Conservation (phyloP, 2,888 invertebrate species). For the Pedicia rivosa region DNA sequence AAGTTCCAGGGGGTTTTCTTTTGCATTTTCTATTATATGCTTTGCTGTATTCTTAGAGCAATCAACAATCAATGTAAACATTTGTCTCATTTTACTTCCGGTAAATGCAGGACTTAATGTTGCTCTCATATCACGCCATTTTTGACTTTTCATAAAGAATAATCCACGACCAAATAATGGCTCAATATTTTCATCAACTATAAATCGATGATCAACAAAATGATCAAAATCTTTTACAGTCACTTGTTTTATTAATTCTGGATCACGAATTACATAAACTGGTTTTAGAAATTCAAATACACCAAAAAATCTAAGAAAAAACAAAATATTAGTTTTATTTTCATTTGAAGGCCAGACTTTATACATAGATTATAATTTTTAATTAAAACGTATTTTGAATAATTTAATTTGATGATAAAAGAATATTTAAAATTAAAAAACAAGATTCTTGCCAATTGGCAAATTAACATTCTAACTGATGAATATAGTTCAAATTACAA, state of each 20-base stretch:
- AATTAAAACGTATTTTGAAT: no score
- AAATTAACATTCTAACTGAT: no score
- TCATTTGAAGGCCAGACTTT: no score
- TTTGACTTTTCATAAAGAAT: slow-evolving; percentile 30
- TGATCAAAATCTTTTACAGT: slow-evolving; percentile 41
- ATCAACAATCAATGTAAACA: slow-evolving; percentile 28
- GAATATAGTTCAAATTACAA: no score
- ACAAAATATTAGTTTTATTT: no score
- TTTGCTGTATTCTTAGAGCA: slow-evolving; percentile 5
- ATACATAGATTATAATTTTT: no score
- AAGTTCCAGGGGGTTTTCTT: slow-evolving; percentile 11
- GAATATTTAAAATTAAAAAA: no score
- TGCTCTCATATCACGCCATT: slow-evolving; percentile 31
- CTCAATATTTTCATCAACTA: slow-evolving; percentile 28
- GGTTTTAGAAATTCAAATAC: slow-evolving; percentile 31
- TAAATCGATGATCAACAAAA: slow-evolving; percentile 33
- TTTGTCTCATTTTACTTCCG: slow-evolving; percentile 31
- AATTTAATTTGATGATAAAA: no score
- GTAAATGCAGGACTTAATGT: slow-evolving; percentile 32
- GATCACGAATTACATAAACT: slow-evolving; percentile 33
- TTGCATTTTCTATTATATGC: slow-evolving; percentile 7
- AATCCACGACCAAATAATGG: slow-evolving; percentile 35
- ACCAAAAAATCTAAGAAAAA: slow-evolving; percentile 31
- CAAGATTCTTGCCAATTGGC: no score
- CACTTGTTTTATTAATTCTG: slow-evolving; percentile 36